Conservation (phyloP, 2,888 invertebrate genomes). For the Trachelus tabidus region DNA sequence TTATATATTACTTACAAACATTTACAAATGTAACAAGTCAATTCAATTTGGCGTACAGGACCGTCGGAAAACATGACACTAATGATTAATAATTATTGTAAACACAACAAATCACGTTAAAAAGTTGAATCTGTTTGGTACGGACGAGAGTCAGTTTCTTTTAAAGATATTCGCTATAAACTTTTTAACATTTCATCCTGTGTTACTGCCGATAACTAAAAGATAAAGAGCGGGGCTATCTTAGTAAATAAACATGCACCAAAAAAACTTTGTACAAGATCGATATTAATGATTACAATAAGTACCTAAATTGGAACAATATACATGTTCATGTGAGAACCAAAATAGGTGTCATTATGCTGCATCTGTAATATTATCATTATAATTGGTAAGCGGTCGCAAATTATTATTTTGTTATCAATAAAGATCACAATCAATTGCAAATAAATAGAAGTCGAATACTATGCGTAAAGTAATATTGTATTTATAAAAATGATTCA, state of each 20-base stretch:
- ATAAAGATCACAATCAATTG: conserved; percentile 4
- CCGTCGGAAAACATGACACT: conserved; percentile 53
- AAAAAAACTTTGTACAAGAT: conserved; percentile 35
- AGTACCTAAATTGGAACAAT: conserved; percentile 19
- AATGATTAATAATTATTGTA: conserved; percentile 32
- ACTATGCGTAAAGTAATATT: neutral
- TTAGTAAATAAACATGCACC: conserved; percentile 25
- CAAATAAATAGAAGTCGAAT: conserved; percentile 6
- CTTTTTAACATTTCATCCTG: neutral
- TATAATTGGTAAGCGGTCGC: conserved; percentile 5
- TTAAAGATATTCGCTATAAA: conserved; percentile 1
- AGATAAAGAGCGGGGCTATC: neutral
- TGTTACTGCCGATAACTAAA: neutral
- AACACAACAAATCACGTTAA: conserved; percentile 7
- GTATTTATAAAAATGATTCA: neutral
- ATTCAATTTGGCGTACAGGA: conserved; percentile 61
- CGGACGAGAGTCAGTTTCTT: conserved; percentile 11
- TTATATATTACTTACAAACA: conserved; percentile 62
- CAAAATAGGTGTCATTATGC: conserved; percentile 8
- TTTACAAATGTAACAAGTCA: conserved; percentile 63
- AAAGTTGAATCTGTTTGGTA: conserved; percentile 6
- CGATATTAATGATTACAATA: conserved; percentile 24
- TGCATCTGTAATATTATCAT: conserved; percentile 2
- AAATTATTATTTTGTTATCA: conserved; percentile 7
- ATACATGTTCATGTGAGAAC: conserved; percentile 4